Evolutionary conservation across 2,888 invertebrate species (phyloP).

Genomic region (Lepidochrysops patricia): DNA sequence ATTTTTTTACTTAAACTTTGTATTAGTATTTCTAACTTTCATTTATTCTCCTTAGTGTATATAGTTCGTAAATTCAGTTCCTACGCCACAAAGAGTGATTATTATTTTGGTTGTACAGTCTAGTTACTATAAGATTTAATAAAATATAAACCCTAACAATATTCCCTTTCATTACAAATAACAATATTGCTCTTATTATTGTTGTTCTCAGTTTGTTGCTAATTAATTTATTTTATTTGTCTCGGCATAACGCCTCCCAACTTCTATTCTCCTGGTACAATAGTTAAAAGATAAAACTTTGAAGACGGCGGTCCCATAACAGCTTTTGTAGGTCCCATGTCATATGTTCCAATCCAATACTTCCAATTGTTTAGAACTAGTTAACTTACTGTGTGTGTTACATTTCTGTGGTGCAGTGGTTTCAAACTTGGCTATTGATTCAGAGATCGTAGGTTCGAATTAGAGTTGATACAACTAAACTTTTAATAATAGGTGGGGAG

Average conservation of each 20-base stretch:
- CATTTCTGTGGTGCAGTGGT: too few species aligned
- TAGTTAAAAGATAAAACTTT: slow-evolving; percentile 11
- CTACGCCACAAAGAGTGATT: too few species aligned
- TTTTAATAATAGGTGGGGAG: too few species aligned
- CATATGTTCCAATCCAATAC: slow-evolving; percentile 1
- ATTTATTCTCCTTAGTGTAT: too few species aligned
- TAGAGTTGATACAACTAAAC: too few species aligned
- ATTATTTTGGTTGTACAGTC: too few species aligned
- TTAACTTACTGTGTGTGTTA: background rate
- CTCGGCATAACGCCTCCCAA: background rate
- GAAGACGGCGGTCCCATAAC: background rate
- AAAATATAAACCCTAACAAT: background rate
- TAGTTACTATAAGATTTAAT: background rate
- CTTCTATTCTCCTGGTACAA: slow-evolving; percentile 1
- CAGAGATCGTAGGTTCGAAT: too few species aligned
- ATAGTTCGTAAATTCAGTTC: too few species aligned
- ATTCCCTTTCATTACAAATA: background rate
- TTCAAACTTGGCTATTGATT: too few species aligned
- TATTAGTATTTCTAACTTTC: too few species aligned
- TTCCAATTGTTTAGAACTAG: slow-evolving; percentile 1
- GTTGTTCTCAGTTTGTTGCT: slow-evolving; percentile 2
- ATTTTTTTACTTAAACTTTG: too few species aligned
- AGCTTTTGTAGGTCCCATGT: background rate
- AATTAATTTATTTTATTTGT: slow-evolving; percentile 12
- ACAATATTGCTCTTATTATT: background rate